Conservation (phyloP, 2,797 vertebrate species). For the Eulemur mongoz region DNA sequence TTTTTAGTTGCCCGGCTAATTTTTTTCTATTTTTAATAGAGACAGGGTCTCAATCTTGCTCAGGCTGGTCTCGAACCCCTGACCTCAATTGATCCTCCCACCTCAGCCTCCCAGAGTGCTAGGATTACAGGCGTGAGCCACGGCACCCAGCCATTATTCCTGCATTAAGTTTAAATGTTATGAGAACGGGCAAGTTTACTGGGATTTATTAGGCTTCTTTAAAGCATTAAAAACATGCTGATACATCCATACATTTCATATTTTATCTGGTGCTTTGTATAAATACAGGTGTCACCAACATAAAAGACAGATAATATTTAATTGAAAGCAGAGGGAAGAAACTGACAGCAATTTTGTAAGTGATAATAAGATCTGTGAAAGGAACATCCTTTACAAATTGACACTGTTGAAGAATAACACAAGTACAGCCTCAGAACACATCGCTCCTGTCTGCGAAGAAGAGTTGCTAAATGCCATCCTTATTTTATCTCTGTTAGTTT, state of each 20-base stretch:
- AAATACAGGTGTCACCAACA: slow-evolving; percentile 67
- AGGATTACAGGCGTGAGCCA: no score
- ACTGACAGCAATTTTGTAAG: slow-evolving; percentile 69
- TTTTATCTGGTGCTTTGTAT: slow-evolving; percentile 69
- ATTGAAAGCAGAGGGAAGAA: slow-evolving; percentile 61
- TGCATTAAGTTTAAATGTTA: slow-evolving; percentile 41
- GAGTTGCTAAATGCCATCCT: slow-evolving; percentile 39
- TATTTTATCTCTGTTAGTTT: slow-evolving; percentile 17
- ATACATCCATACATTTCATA: slow-evolving; percentile 53
- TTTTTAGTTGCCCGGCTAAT: no score
- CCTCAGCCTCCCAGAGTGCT: no score
- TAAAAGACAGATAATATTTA: slow-evolving; percentile 67
- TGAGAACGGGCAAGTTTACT: slow-evolving; percentile 29
- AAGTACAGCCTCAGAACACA: slow-evolving; percentile 66
- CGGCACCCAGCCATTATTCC: neutral
- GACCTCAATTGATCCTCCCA: no score
- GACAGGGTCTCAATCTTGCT: no score
- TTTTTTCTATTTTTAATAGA: no score
- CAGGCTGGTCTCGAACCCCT: no score
- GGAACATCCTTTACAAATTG: slow-evolving; percentile 73
- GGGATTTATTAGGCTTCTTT: slow-evolving; percentile 37
- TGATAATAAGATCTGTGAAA: slow-evolving; percentile 73
- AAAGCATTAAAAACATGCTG: slow-evolving; percentile 44
- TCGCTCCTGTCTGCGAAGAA: slow-evolving; percentile 57
- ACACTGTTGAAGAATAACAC: slow-evolving; percentile 66